Evolutionary conservation across 1,140 invertebrate genomes (phyloP).

Genomic region (Sitobion miscanthi): DNA sequence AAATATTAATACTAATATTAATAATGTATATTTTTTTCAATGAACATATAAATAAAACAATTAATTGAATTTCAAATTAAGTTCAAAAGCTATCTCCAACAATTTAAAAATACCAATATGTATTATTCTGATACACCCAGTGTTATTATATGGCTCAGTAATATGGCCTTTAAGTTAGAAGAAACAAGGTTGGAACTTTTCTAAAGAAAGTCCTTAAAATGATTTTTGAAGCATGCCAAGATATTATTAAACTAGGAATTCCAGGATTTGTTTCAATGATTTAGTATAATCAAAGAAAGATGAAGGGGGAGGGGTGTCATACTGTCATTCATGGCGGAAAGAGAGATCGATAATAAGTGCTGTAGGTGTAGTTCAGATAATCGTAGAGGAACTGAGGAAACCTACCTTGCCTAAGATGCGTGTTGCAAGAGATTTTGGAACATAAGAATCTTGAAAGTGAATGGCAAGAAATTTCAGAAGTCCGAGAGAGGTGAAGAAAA

Average conservation of each 20-base stretch:
- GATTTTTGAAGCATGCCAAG: neutral
- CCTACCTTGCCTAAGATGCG: neutral
- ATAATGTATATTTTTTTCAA: too few relatives aligned
- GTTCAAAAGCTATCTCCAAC: too few relatives aligned
- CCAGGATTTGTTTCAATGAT: neutral
- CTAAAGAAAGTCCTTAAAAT: neutral
- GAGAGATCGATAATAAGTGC: neutral
- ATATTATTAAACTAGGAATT: neutral
- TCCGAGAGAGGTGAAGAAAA: neutral
- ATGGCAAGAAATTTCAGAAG: neutral
- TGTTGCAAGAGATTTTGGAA: neutral
- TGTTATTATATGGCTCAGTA: neutral
- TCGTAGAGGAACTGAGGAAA: neutral
- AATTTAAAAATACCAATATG: neutral
- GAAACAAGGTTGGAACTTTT: too few relatives aligned
- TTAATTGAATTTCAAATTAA: too few relatives aligned
- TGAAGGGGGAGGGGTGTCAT: neutral
- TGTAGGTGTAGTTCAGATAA: neutral
- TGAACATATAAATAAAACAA: too few relatives aligned
- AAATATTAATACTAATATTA: too few relatives aligned
- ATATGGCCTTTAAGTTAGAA: too few relatives aligned
- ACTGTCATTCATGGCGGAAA: neutral
- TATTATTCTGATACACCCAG: neutral
- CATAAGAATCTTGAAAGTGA: too few relatives aligned
- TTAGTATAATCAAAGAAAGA: neutral